Percentiles rank a stretch among this genome's conserved stretches.
Conservation (phyloP, 2,888 invertebrate species). For the Tetheella fluctuosa region DNA sequence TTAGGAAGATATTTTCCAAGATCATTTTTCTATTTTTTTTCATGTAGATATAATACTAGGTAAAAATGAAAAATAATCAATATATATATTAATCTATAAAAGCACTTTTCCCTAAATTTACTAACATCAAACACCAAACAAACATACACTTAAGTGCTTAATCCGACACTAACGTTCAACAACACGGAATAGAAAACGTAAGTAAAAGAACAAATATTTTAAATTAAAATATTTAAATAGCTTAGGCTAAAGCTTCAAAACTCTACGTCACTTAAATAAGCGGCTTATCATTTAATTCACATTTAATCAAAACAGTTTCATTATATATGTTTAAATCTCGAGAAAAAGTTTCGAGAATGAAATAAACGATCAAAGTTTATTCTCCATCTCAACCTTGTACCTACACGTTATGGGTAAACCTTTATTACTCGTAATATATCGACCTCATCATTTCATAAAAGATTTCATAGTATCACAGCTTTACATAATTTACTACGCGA, state of each 20-base stretch:
- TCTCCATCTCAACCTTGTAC: conserved; percentile 35
- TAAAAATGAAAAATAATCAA: conserved; percentile 42
- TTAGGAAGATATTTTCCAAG: conserved; percentile 29
- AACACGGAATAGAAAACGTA: conserved; percentile 51
- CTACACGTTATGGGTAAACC: conserved; percentile 49
- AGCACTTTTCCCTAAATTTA: conserved; percentile 77
- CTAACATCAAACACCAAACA: conserved; percentile 81
- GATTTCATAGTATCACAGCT: conserved; percentile 68
- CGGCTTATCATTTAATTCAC: conserved; percentile 47
- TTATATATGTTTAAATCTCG: conserved; percentile 43
- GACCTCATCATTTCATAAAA: conserved; percentile 52
- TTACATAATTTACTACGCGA: conserved; percentile 66
- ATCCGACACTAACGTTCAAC: conserved; percentile 43
- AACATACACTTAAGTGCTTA: conserved; percentile 50
- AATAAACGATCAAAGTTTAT: conserved; percentile 32
- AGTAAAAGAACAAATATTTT: conserved; percentile 46
- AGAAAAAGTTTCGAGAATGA: conserved; percentile 65
- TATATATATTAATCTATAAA: conserved; percentile 67
- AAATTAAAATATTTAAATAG: conserved; percentile 62
- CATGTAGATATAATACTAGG: conserved; percentile 31
- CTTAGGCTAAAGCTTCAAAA: conserved; percentile 70
- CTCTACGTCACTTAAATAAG: conserved; percentile 54
- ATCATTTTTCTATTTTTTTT: conserved; percentile 30
- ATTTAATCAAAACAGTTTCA: conserved; percentile 30
- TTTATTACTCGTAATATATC: conserved; percentile 49